A percentile compares a stretch with the other conserved stretches of the same genome.
phyloP scores from a whole-genome alignment of 2,113 vertebrate genomes.

The Pelvicachromis taeniatus region DNA sequence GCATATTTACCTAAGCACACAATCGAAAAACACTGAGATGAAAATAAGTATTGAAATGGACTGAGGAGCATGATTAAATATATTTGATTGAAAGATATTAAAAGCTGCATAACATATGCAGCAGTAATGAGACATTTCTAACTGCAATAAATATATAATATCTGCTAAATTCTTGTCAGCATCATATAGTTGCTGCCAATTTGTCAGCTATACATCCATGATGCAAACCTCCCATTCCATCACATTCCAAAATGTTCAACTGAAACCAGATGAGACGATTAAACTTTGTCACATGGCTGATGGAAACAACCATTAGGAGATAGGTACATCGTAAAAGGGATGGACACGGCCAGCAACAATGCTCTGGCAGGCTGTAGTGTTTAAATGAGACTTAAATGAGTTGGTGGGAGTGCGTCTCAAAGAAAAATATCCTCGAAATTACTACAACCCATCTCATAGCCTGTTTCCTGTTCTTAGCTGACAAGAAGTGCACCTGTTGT shows the following conservation, averaged over 20 bases:
- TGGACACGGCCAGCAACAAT: neutral
- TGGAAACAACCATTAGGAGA: neutral
- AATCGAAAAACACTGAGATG: neutral
- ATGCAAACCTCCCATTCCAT: too few relatives aligned
- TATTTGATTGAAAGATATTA: neutral
- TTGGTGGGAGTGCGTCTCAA: neutral
- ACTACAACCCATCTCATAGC: too few relatives aligned
- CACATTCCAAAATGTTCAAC: neutral
- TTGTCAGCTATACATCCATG: too few relatives aligned
- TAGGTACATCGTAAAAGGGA: too few relatives aligned
- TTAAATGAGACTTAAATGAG: neutral
- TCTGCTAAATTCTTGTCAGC: neutral
- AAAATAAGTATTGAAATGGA: neutral
- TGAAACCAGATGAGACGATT: neutral
- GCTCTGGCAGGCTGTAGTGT: neutral
- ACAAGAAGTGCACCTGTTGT: too few relatives aligned
- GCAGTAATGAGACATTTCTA: neutral
- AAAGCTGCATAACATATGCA: neutral
- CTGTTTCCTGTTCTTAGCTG: too few relatives aligned
- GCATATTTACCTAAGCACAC: conserved; percentile 92
- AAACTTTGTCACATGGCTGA: neutral
- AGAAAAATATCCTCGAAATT: too few relatives aligned
- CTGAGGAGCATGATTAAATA: neutral
- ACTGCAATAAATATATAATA: neutral
- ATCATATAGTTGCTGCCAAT: too few relatives aligned